Conservation (phyloP, 2,113 vertebrate species). For the Cavia aperea region DNA sequence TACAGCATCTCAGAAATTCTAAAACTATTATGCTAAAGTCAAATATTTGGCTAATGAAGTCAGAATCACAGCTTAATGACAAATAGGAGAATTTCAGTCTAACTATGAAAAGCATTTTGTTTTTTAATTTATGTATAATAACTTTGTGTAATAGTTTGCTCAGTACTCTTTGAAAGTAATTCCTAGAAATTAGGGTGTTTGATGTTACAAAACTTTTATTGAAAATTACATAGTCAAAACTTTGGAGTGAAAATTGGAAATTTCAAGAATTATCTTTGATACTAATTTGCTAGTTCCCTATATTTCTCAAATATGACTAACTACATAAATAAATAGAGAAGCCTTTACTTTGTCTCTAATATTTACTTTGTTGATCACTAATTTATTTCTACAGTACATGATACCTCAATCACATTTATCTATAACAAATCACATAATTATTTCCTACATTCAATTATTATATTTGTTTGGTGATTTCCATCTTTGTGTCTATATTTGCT, state of each 20-base stretch:
- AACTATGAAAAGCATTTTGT: not conserved
- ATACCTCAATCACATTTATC: not conserved
- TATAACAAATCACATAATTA: not conserved
- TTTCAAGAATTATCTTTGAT: not conserved
- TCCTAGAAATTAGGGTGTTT: not conserved
- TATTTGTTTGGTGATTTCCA: not conserved
- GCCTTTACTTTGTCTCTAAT: not conserved
- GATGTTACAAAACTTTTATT: not conserved
- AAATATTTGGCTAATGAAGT: not conserved
- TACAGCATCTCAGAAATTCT: not conserved
- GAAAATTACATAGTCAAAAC: not conserved
- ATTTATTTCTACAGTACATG: not conserved
- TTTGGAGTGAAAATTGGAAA: not conserved
- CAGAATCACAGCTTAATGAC: not conserved
- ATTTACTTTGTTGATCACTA: not conserved
- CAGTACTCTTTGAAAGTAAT: not conserved
- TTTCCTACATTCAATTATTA: not conserved
- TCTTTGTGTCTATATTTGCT: not conserved
- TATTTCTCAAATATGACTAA: not conserved
- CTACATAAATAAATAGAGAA: not conserved
- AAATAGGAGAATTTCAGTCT: not conserved
- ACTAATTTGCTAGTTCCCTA: accelerated
- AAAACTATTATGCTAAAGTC: not conserved
- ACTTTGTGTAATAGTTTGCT: not conserved
- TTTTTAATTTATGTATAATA: not conserved